A percentile compares a stretch with the other conserved stretches of the same genome.
Conservation (phyloP, 2,113 vertebrate genomes). For the Rhadina sibilatrix region DNA sequence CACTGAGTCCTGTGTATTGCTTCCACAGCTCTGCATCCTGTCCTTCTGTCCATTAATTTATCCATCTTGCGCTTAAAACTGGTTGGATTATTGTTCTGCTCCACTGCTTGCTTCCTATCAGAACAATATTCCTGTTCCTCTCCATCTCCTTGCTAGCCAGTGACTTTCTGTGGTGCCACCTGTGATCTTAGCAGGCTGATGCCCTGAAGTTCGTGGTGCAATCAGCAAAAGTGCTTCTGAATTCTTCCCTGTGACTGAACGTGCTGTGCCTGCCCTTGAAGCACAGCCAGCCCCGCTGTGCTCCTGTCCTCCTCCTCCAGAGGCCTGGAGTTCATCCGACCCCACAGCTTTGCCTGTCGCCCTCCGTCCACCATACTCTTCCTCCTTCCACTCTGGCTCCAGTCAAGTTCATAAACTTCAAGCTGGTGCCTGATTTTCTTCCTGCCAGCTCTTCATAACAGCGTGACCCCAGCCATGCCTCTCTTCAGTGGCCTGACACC, state of each 20-base stretch:
- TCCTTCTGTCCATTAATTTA: conserved; percentile 14
- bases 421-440: conserved; percentile 2
- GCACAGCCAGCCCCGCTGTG: not conserved
- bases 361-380: not conserved
- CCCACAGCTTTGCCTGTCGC: fast-evolving
- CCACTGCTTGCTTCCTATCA: not conserved
- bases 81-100: not conserved
- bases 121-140: not conserved
- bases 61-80: not conserved
- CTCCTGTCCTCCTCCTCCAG: not conserved
- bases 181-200: not conserved
- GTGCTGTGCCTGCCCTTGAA: not conserved
- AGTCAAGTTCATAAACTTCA: not conserved
- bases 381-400: not conserved
- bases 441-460: not conserved
- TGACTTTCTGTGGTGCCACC: not conserved
- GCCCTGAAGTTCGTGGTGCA: not conserved
- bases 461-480: not conserved
- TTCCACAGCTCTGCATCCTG: not conserved
- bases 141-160: not conserved
- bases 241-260: not conserved
- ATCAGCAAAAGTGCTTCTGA: not conserved
- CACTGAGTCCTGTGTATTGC: not conserved
- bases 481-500: not conserved
- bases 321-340: not conserved